A percentile compares a stretch with the other conserved stretches of the same genome.
These are phyloP conservation scores for Mirounga angustirostris DNA, from an alignment of 2,113 vertebrate genomes.

Conservation along the genomic window DNA sequence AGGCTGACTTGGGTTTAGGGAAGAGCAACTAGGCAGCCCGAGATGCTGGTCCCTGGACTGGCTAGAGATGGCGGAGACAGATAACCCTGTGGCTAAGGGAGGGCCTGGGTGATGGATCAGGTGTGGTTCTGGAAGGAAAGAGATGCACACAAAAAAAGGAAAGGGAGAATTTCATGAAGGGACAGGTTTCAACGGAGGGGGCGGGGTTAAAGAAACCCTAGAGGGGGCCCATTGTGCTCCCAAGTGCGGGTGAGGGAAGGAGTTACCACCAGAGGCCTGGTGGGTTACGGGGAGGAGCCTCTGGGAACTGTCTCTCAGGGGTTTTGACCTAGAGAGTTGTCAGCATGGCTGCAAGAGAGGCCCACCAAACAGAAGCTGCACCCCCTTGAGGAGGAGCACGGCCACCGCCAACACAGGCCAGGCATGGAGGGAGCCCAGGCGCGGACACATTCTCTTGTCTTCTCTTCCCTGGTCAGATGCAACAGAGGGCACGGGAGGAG, in stretches of 20 bases:
- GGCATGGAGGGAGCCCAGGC: background rate
- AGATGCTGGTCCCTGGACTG: background rate
- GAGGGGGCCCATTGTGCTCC: background rate
- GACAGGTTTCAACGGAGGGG: background rate
- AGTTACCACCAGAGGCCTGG: background rate
- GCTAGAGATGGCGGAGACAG: background rate
- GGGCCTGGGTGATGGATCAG: background rate
- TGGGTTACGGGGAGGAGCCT: background rate
- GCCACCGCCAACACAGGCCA: background rate
- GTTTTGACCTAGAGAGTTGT: background rate
- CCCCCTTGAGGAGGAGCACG: background rate
- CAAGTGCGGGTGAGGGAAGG: background rate
- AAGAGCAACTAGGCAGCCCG: background rate
- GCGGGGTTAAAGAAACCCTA: background rate
- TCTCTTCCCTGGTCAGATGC: background rate
- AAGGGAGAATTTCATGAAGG: background rate
- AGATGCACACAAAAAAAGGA: background rate
- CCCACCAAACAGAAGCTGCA: background rate
- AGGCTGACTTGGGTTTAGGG: background rate
- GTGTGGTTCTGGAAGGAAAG: background rate
- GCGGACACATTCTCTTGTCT: background rate
- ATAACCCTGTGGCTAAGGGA: background rate
- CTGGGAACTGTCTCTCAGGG: background rate
- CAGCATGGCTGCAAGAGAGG: background rate
- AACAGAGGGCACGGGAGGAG: background rate